These are phyloP conservation scores for Sus cebifrons DNA, from an alignment of 2,797 vertebrate genomes.

Conservation along the genomic window DNA sequence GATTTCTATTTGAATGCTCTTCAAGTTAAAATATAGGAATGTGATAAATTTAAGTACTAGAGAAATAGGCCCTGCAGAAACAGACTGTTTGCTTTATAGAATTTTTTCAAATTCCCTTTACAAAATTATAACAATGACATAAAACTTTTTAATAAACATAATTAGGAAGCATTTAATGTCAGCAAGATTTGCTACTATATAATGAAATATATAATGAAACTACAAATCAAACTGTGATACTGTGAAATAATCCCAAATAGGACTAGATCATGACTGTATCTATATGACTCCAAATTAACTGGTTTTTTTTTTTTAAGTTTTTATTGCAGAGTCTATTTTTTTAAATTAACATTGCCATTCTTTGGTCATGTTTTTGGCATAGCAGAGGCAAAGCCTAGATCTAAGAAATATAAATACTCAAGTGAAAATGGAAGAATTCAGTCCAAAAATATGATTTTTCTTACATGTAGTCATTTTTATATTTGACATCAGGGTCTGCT, in stretches of 20 bases:
- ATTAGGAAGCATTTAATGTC: slow-evolving; percentile 24
- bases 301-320: not conserved
- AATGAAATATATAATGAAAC: slow-evolving; percentile 35
- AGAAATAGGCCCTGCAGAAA: slow-evolving; percentile 47
- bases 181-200: slow-evolving; percentile 5
- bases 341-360: not conserved
- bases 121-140: not conserved
- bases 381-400: slow-evolving; percentile 6
- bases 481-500: slow-evolving; percentile 34
- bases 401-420: not conserved
- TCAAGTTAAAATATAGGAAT: not conserved
- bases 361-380: slow-evolving; percentile 14
- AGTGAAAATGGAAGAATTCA: slow-evolving; percentile 22
- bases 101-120: slow-evolving; percentile 38
- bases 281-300: not conserved
- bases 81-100: slow-evolving; percentile 17
- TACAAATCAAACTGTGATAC: not conserved
- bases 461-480: not conserved
- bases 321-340: not conserved
- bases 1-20: slow-evolving; percentile 46
- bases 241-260: not conserved
- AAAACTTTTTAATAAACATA: slow-evolving; percentile 31
- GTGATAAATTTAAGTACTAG: slow-evolving; percentile 8
- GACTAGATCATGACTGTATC: not conserved
- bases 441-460: not conserved